Conservation (phyloP, 2,797 vertebrate species). For the Bradypodion ventrale region DNA sequence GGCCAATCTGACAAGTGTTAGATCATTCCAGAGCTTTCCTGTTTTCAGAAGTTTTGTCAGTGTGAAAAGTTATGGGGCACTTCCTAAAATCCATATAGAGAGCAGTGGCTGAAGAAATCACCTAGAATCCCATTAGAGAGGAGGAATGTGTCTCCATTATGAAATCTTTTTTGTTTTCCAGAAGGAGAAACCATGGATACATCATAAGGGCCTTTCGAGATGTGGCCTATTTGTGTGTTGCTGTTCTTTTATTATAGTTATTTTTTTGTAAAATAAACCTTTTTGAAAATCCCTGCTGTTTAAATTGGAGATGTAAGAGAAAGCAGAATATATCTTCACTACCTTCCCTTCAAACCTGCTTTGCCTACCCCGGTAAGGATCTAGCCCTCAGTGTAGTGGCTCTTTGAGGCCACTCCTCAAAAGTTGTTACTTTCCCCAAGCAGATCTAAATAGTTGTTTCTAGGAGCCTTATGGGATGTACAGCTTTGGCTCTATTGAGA, state of each 20-base stretch:
- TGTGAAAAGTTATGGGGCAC: neutral
- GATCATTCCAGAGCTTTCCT: neutral
- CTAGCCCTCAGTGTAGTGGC: neutral
- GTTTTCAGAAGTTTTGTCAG: neutral
- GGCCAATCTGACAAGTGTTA: neutral
- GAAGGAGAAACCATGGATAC: constrained; percentile 76
- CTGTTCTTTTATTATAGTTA: neutral
- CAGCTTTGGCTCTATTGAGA: neutral
- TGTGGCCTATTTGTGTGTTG: neutral
- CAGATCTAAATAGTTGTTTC: neutral
- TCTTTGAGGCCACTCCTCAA: neutral
- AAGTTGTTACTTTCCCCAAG: neutral
- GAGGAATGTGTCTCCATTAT: neutral
- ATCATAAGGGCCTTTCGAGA: constrained; percentile 52
- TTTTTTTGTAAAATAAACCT: constrained; percentile 37
- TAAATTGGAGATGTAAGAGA: neutral
- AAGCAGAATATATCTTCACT: too few relatives aligned
- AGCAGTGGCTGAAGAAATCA: neutral
- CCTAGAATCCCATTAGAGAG: neutral
- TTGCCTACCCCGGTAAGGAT: too few relatives aligned
- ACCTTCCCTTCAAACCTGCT: neutral
- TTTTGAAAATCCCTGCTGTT: constrained; percentile 12
- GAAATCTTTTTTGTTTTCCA: constrained; percentile 37
- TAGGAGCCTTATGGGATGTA: neutral
- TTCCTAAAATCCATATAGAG: neutral